Conservation (phyloP, 2,888 invertebrate genomes). For the Ophion slaviceki region DNA sequence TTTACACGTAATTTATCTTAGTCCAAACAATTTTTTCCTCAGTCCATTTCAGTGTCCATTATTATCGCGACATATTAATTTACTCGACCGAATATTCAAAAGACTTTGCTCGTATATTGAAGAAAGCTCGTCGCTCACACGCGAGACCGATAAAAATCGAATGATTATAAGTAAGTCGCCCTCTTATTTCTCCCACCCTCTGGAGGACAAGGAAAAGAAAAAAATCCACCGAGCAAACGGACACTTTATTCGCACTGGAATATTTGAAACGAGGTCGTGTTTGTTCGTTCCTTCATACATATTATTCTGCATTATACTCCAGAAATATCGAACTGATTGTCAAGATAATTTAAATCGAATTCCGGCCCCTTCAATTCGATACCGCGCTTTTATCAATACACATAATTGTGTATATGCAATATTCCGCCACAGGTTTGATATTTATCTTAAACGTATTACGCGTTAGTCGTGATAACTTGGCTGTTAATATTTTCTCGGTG, state of each 20-base stretch:
- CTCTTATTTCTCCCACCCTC: background rate
- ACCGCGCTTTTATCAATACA: background rate
- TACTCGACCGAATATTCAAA: conserved; percentile 10
- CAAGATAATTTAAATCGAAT: background rate
- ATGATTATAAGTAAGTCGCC: conserved; percentile 22
- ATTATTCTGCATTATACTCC: conserved; percentile 34
- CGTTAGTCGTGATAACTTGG: no score
- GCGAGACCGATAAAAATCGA: conserved; percentile 45
- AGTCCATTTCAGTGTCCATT: background rate
- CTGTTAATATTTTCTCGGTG: no score
- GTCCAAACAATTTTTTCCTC: no score
- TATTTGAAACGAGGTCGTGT: conserved; percentile 59
- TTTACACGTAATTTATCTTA: no score
- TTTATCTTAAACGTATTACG: background rate
- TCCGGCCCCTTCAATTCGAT: background rate
- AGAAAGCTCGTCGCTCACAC: conserved; percentile 29
- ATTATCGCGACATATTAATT: conserved; percentile 7
- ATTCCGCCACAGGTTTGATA: background rate
- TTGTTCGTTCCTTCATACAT: conserved; percentile 36
- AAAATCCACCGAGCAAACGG: conserved; percentile 22
- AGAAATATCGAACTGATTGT: conserved; percentile 21
- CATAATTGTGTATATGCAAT: background rate
- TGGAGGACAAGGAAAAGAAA: background rate
- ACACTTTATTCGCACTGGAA: conserved; percentile 37
- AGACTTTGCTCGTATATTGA: background rate